These are phyloP conservation scores for Agriopis leucophaearia DNA, from an alignment of 2,888 invertebrate species.

Conservation along the genomic window DNA sequence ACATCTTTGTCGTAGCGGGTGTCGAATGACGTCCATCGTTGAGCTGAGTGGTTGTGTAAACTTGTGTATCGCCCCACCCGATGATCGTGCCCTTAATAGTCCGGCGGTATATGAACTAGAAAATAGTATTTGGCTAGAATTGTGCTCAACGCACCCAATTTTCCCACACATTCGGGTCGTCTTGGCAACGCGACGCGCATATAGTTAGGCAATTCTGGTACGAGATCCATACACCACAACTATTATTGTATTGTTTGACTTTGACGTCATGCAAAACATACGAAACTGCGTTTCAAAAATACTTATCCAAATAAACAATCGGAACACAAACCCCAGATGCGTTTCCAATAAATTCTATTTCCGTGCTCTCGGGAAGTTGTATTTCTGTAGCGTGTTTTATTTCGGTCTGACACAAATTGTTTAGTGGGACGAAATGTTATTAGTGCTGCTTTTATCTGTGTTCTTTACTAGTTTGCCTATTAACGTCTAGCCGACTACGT, in stretches of 20 bases:
- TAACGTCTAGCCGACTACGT: conserved; percentile 14
- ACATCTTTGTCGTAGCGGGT: conserved; percentile 21
- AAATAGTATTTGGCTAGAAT: conserved; percentile 48
- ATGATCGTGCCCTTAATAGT: conserved; percentile 37
- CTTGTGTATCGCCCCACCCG: conserved; percentile 35
- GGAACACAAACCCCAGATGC: conserved; percentile 42
- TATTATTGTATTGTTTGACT: conserved; percentile 18
- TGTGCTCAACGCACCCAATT: conserved; percentile 38
- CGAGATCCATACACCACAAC: conserved; percentile 26
- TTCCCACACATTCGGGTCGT: conserved; percentile 49
- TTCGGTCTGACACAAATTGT: conserved; percentile 43
- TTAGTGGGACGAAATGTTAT: conserved; percentile 37
- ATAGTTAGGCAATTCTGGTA: conserved; percentile 38
- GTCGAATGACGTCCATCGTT: conserved; percentile 37
- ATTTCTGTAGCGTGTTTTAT: conserved; percentile 47
- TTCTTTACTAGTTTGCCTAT: conserved; percentile 29
- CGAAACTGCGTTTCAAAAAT: conserved; percentile 34
- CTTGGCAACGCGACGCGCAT: conserved; percentile 47
- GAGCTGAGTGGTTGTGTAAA: conserved; percentile 30
- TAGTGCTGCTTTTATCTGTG: conserved; percentile 29
- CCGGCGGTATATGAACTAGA: conserved; percentile 38
- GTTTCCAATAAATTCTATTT: conserved; percentile 48
- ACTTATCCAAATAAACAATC: conserved; percentile 40
- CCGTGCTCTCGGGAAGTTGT: conserved; percentile 44
- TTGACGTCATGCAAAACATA: conserved; percentile 30